Percentiles rank a stretch among this genome's conserved stretches.
Evolutionary conservation across 2,797 vertebrate species (phyloP).

Genomic region (Enteromius trimaculatus): DNA sequence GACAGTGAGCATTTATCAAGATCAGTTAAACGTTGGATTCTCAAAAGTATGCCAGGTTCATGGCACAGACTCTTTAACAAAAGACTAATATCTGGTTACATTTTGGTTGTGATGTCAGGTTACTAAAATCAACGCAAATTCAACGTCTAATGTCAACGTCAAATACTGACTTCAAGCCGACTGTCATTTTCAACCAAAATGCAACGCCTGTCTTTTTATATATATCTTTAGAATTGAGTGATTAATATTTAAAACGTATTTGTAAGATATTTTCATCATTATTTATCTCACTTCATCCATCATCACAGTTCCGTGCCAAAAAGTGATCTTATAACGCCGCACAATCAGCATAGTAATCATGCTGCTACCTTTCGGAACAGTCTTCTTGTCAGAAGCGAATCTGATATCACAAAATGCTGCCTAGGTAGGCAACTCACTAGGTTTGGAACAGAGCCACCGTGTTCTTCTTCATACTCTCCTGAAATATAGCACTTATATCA

Average conservation of each 20-base stretch:
- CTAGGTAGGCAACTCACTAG: conserved; percentile 9
- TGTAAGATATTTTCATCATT: neutral
- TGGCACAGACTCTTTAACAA: no score
- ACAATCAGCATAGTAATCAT: neutral
- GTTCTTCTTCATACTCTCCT: neutral
- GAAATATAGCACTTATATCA: conserved; percentile 10
- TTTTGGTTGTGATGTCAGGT: no score
- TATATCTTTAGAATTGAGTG: neutral
- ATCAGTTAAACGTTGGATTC: no score
- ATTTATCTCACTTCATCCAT: neutral
- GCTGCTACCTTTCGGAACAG: neutral
- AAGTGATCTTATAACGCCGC: neutral
- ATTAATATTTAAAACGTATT: neutral
- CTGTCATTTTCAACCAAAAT: no score
- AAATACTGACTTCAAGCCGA: no score
- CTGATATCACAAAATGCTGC: conserved; percentile 1
- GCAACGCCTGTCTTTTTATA: neutral
- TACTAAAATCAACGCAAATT: no score
- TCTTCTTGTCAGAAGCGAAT: neutral
- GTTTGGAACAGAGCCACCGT: neutral
- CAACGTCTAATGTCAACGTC: no score
- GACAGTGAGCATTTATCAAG: no score
- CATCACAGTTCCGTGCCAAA: neutral
- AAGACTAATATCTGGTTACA: no score
- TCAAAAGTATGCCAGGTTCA: no score